Evolutionary conservation across 2,797 vertebrate species (phyloP).

Genomic region (Acomys russatus): DNA sequence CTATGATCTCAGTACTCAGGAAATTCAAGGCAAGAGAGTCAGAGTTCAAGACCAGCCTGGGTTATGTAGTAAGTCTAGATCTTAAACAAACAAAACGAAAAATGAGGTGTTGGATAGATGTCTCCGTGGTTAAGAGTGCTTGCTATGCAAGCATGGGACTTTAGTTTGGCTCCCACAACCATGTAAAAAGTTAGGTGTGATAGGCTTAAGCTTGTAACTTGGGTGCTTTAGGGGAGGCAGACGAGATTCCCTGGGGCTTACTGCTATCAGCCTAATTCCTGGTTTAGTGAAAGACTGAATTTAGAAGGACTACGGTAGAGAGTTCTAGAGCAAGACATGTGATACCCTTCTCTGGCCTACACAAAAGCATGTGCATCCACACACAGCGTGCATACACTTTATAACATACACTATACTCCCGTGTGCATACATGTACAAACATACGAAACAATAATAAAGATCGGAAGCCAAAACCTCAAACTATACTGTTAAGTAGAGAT

Average conservation of each 20-base stretch:
- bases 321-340: not conserved
- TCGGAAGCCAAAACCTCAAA: not conserved
- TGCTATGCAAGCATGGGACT: not conserved
- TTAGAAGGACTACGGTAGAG: not conserved
- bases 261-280: not conserved
- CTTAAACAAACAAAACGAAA: not conserved
- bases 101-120: not conserved
- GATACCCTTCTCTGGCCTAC: not conserved
- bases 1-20: not conserved
- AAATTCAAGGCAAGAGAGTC: not conserved
- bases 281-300: not conserved
- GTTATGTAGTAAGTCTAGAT: too few relatives aligned
- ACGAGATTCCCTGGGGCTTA: not conserved
- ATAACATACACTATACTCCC: not conserved
- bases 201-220: not conserved
- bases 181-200: not conserved
- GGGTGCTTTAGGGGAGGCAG: not conserved
- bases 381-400: not conserved
- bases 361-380: not conserved
- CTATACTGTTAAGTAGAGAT: conserved; percentile 23
- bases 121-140: not conserved
- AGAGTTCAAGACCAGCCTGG: not conserved
- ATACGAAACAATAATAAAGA: not conserved
- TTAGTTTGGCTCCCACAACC: not conserved
- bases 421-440: not conserved